Conservation (phyloP, 2,113 vertebrate species). For the Thalassoma bifasciatum region DNA sequence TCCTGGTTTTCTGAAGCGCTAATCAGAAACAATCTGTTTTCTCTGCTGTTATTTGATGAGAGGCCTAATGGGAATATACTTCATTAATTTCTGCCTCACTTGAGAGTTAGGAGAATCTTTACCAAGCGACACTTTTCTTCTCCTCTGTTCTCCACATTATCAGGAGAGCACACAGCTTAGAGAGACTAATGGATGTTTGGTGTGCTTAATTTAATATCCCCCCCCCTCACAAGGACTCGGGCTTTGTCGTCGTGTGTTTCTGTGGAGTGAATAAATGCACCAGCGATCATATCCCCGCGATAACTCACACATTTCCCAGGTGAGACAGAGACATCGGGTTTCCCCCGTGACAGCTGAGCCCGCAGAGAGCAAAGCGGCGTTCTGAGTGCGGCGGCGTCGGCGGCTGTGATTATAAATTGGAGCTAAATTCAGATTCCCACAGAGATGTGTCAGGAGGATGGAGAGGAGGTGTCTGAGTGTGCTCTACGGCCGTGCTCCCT, state of each 20-base stretch:
- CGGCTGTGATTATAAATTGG: slow-evolving; percentile 15
- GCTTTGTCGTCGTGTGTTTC: not conserved
- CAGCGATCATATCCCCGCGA: slow-evolving; percentile 12
- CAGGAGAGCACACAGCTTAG: slow-evolving; percentile 33
- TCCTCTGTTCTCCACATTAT: slow-evolving; percentile 16
- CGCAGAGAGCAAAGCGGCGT: slow-evolving; percentile 17
- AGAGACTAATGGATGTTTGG: slow-evolving; percentile 50
- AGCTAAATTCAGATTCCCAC: slow-evolving; percentile 37
- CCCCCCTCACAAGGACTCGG: slow-evolving; percentile 7
- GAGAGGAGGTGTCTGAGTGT: slow-evolving; percentile 29
- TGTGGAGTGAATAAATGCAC: slow-evolving; percentile 14
- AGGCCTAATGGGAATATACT: slow-evolving; percentile 63
- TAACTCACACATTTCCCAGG: slow-evolving; percentile 25
- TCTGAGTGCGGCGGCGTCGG: no score
- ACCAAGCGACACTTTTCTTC: slow-evolving; percentile 31
- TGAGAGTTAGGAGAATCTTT: slow-evolving; percentile 70
- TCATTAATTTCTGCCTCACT: slow-evolving; percentile 74
- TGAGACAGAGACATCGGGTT: slow-evolving; percentile 10
- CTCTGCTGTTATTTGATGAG: slow-evolving; percentile 57
- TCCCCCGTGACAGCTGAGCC: slow-evolving; percentile 37
- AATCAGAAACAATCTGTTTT: slow-evolving; percentile 45
- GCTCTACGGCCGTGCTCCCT: slow-evolving; percentile 28
- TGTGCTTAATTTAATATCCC: slow-evolving; percentile 53
- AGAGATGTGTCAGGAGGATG: slow-evolving; percentile 40
- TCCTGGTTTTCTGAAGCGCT: slow-evolving; percentile 44